Percentiles rank a stretch among this genome's conserved stretches.
phyloP scores from a whole-genome alignment of 2,888 invertebrate species.

The Hanleya hanleyi region DNA sequence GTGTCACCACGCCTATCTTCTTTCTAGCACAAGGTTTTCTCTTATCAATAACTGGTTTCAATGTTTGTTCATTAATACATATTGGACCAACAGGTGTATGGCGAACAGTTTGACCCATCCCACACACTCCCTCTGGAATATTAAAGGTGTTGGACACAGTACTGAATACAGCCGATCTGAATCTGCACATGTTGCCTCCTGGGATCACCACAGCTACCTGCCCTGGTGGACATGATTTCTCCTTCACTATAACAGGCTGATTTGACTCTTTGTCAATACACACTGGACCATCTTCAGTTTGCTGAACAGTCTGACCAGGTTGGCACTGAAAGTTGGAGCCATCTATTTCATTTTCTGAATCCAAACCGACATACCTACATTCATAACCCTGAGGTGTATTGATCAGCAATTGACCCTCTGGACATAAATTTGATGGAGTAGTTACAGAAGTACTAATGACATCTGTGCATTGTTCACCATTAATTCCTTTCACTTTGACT shows the following conservation, averaged over 20 bases:
- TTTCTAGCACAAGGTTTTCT: background rate
- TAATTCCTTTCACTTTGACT: background rate
- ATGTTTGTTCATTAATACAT: background rate
- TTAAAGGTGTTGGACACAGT: background rate
- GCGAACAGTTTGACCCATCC: background rate
- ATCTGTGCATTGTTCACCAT: background rate
- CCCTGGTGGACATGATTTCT: background rate
- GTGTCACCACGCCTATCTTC: background rate
- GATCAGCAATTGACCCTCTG: background rate
- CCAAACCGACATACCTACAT: background rate
- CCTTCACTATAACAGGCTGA: background rate
- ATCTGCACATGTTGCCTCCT: background rate
- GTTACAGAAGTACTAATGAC: background rate
- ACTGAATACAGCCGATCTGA: background rate
- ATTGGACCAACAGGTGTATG: background rate
- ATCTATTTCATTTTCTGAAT: too few relatives aligned
- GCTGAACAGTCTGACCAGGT: too few relatives aligned
- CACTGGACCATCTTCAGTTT: background rate
- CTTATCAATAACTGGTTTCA: background rate
- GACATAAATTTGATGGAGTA: background rate
- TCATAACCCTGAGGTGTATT: background rate
- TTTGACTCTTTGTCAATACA: background rate
- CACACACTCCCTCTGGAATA: too few relatives aligned
- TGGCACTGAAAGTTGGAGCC: too few relatives aligned
- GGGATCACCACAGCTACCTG: background rate